Evolutionary conservation across 2,888 invertebrate genomes (phyloP).

Genomic region (Dicyrtoma fusca): DNA sequence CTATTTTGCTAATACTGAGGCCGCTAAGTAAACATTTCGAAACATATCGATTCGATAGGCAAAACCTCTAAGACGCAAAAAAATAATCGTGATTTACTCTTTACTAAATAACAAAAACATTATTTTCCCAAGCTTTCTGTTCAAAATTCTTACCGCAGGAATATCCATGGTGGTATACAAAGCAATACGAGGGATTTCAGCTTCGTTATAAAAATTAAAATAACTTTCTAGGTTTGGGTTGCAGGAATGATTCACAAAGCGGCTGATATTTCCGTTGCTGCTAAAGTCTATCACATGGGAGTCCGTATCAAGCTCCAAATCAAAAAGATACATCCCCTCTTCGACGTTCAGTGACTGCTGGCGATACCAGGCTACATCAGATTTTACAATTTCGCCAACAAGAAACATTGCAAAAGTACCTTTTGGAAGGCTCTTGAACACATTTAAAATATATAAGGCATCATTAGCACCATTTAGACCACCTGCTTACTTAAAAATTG

Average conservation of each 20-base stretch:
- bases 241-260: slow-evolving; percentile 31
- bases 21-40: too few species aligned
- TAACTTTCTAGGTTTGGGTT: slow-evolving; percentile 16
- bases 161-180: slow-evolving; percentile 25
- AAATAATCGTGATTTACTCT: neutral
- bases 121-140: too few species aligned
- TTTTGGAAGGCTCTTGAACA: slow-evolving; percentile 15
- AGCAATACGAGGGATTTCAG: slow-evolving; percentile 1
- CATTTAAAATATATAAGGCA: neutral
- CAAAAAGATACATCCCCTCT: slow-evolving; percentile 16
- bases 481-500: too few species aligned
- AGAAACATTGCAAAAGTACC: slow-evolving; percentile 19
- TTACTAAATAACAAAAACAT: too few species aligned
- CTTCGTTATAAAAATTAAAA: slow-evolving; percentile 4
- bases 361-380: slow-evolving; percentile 1
- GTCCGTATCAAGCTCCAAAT: neutral
- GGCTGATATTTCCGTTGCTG: slow-evolving; percentile 24
- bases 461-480: neutral
- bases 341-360: neutral
- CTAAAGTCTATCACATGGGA: slow-evolving; percentile 24
- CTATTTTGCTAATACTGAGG: too few species aligned
- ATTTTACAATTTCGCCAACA: slow-evolving; percentile 26
- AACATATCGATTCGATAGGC: neutral
- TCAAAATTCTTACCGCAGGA: slow-evolving; percentile 18
- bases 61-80: neutral